These are phyloP conservation scores for Thunnus thynnus DNA, from an alignment of 2,113 vertebrate genomes.

Conservation along the genomic window DNA sequence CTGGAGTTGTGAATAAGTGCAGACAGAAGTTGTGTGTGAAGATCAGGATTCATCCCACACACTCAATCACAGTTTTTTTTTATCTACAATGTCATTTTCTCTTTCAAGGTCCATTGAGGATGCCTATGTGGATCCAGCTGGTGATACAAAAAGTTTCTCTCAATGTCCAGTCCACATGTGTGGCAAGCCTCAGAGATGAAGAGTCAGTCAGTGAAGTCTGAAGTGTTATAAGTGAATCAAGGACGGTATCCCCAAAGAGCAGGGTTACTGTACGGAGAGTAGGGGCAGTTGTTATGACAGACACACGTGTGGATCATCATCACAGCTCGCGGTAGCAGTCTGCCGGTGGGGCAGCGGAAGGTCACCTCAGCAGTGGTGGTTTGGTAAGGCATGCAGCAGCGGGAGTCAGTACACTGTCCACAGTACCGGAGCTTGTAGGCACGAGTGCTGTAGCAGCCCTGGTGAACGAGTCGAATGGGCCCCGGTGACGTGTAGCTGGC, in stretches of 20 bases:
- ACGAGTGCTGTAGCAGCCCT: constrained; percentile 79
- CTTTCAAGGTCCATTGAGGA: constrained; percentile 1
- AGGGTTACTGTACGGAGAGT: constrained; percentile 57
- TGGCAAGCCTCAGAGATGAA: no score
- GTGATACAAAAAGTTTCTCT: neutral
- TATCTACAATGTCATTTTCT: constrained; percentile 10
- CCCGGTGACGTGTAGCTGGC: constrained; percentile 73
- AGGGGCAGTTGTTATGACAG: constrained; percentile 84
- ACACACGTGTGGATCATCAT: constrained; percentile 86
- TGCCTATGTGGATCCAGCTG: neutral
- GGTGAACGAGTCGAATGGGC: constrained; percentile 76
- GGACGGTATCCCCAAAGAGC: constrained; percentile 63
- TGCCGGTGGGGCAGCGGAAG: constrained; percentile 78
- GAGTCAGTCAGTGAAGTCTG: constrained; percentile 24
- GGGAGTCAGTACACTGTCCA: constrained; percentile 78
- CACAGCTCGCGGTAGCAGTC: constrained; percentile 66
- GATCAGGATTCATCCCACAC: constrained; percentile 15
- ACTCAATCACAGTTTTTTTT: constrained; percentile 41
- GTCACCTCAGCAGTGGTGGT: constrained; percentile 76
- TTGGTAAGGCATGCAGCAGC: constrained; percentile 83
- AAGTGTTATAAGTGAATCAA: constrained; percentile 27
- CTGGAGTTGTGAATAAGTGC: constrained; percentile 48
- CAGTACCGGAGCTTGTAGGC: constrained; percentile 79
- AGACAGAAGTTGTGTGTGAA: constrained; percentile 28
- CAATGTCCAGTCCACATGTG: neutral